Base-by-base conservation (phyloP, 2,113 vertebrate species). In the Electrona antarctica region DNA sequence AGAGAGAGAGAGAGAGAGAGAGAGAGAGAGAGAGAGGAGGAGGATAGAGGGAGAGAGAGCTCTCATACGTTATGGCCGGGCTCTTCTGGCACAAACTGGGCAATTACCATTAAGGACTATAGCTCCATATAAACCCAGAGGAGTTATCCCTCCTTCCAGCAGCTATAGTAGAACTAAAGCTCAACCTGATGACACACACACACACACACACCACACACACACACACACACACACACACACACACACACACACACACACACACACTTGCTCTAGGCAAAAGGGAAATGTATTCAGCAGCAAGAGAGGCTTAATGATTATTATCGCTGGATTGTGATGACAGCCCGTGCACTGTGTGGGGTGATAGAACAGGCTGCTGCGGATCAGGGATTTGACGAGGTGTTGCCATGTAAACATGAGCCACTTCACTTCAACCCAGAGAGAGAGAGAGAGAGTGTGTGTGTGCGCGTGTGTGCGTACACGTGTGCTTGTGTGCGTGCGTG, bases 31-130 rank as follows among this genome's bases (percentile, higher is more conserved):
- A 67, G 46, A 61, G n/a, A 15, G 54, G 57, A 51, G 65, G n/a
- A 6, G 2, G 58, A 10, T 6, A 28, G 4, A 47, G 12, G 11
- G 28, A 12, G 65, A 11, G 13, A 62, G 47, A n/a, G n/a, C 48
- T 49, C 8, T 64, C 41, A 74, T 52, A 68, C 65, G 54, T 59
- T 60, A 57, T 51, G 71, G 52, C 56, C 46, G 57, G 33, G 51
- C 63, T 54, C 7, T 41, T 41, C 3, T 1, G 12, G 8, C n/a
- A 15, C 56, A 52, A 49, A 28, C 61, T 61, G 28, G 56, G 69
- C 68, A 58, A 56, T 71, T 59, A 64, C n/a, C 60, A 72, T 60
- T 50, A 64, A 47, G 9, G 33, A 33, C 5, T 61, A 15, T 61
- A 15, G 8, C 4, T 48, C 63, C 11, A 9, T 67, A 13, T 11